These are phyloP conservation scores for Helicolenus hilgendorfi DNA, from an alignment of 2,797 vertebrate species.

Conservation along the genomic window DNA sequence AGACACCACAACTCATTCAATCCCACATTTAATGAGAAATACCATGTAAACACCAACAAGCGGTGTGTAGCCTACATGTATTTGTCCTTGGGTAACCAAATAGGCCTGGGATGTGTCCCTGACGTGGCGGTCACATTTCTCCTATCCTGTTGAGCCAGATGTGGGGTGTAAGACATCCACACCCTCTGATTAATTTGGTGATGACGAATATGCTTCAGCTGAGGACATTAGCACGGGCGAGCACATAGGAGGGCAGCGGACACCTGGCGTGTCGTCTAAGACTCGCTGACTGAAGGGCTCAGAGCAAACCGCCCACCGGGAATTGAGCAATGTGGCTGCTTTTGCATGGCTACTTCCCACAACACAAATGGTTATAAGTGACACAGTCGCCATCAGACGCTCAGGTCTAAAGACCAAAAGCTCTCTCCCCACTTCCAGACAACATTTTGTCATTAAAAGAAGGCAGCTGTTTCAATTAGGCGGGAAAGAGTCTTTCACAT, in stretches of 20 bases:
- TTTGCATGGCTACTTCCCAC: constrained; percentile 84
- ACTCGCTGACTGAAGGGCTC: constrained; percentile 89
- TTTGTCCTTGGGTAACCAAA: constrained; percentile 76
- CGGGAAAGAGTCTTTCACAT: constrained; percentile 43
- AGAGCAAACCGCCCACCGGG: constrained; percentile 82
- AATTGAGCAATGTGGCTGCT: constrained; percentile 85
- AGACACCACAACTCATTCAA: constrained; percentile 34
- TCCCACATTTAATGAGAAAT: constrained; percentile 59
- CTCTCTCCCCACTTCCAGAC: constrained; percentile 54
- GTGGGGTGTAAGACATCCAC: constrained; percentile 79
- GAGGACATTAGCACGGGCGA: constrained; percentile 82
- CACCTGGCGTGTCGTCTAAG: constrained; percentile 89
- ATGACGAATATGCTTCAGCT: constrained; percentile 91
- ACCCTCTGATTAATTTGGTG: constrained; percentile 91
- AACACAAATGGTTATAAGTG: constrained; percentile 69
- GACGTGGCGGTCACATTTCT: constrained; percentile 82
- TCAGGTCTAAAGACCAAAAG: constrained; percentile 47
- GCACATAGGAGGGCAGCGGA: constrained; percentile 78
- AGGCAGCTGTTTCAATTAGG: constrained; percentile 78
- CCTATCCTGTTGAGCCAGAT: constrained; percentile 78
- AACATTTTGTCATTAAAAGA: constrained; percentile 63
- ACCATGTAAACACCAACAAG: constrained; percentile 45
- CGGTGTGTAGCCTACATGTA: not conserved
- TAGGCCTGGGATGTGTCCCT: constrained; percentile 85
- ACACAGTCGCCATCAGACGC: constrained; percentile 67